Percentiles rank a stretch among this genome's conserved stretches.
These are phyloP conservation scores for Papilio polytes DNA, from an alignment of 1,140 invertebrate species.

Conservation along the genomic window DNA sequence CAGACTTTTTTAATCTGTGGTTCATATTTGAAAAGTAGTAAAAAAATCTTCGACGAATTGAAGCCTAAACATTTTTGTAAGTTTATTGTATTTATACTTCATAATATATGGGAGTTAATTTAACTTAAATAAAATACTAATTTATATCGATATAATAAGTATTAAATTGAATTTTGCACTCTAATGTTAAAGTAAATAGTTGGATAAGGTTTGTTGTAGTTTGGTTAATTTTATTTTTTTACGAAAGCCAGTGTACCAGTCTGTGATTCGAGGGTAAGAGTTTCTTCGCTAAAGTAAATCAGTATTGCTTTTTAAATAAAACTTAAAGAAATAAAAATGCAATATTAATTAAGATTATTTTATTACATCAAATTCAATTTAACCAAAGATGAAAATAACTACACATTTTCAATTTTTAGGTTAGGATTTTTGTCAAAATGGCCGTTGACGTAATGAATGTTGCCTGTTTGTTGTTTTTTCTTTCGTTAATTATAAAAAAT, in stretches of 20 bases:
- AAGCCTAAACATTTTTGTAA: conserved; percentile 23
- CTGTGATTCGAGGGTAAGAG: conserved; percentile 54
- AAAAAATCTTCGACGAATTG: not conserved
- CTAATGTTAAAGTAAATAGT: conserved; percentile 52
- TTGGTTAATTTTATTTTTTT: conserved; percentile 67
- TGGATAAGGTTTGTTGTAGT: conserved; percentile 54
- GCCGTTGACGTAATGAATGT: not conserved
- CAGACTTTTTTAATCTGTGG: not conserved
- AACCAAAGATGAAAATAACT: not conserved
- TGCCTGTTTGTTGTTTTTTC: too few relatives aligned
- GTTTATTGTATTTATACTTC: conserved; percentile 27
- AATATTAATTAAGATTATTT: not conserved
- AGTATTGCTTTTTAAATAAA: conserved; percentile 16
- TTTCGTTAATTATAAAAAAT: not conserved
- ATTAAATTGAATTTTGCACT: conserved; percentile 65
- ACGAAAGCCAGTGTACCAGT: conserved; percentile 44
- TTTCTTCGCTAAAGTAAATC: conserved; percentile 39
- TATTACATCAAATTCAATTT: not conserved
- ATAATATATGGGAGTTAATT: conserved; percentile 32
- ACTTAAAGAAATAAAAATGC: not conserved
- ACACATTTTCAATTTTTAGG: not conserved
- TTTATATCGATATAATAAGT: conserved; percentile 48
- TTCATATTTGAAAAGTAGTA: not conserved
- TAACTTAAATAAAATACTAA: conserved; percentile 39
- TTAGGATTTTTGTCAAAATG: not conserved